Percentiles rank a stretch among this genome's conserved stretches.
phyloP scores from a whole-genome alignment of 2,113 vertebrate species.

The Thunnus thynnus region DNA sequence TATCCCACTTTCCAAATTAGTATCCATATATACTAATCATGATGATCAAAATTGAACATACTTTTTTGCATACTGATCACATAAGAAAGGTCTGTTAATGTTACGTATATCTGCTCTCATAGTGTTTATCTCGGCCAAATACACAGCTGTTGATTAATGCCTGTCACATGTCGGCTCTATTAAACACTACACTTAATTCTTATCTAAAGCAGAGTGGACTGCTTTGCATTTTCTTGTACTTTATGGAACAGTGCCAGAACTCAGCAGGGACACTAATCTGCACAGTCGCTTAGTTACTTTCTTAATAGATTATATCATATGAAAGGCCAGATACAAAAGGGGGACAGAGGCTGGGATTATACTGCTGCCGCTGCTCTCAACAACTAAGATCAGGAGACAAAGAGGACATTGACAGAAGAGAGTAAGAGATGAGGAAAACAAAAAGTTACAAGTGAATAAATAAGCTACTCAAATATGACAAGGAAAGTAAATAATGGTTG shows the following conservation, averaged over 20 bases:
- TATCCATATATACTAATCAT: constrained; percentile 19
- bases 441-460: not conserved
- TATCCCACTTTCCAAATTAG: constrained; percentile 27
- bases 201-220: not conserved
- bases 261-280: constrained; percentile 9
- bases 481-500: not conserved
- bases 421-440: not conserved
- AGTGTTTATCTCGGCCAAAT: constrained; percentile 6
- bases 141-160: constrained; percentile 8
- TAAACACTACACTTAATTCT: not conserved
- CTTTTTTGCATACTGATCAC: constrained; percentile 26
- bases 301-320: constrained; percentile 38
- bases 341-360: constrained; percentile 20
- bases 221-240: not conserved
- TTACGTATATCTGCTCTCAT: not conserved
- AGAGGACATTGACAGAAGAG: no score
- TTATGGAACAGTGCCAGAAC: constrained; percentile 4
- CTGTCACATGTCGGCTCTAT: not conserved
- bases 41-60: constrained; percentile 32
- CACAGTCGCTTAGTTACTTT: constrained; percentile 25
- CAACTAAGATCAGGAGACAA: constrained; percentile 7
- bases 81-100: not conserved
- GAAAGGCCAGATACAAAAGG: constrained; percentile 30
- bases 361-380: constrained; percentile 19
- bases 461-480: not conserved